Percentiles rank a stretch among this genome's conserved stretches.
These are phyloP conservation scores for Cartodere bifasciata DNA, from an alignment of 2,888 invertebrate genomes.

Conservation along the genomic window DNA sequence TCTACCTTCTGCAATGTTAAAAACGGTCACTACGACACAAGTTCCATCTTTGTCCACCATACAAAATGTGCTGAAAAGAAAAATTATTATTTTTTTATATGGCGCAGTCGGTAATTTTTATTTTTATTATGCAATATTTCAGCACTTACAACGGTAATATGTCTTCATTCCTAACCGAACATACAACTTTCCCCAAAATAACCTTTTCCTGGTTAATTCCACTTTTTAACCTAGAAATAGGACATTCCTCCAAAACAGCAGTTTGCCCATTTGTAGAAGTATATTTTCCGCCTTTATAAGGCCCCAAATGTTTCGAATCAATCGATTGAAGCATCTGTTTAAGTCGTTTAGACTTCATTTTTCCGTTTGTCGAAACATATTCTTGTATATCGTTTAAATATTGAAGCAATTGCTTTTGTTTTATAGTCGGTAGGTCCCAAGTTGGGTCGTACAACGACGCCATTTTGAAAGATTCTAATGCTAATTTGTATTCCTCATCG, in stretches of 20 bases:
- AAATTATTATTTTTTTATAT: too few relatives aligned
- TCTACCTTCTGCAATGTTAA: slow-evolving; percentile 70
- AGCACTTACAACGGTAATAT: slow-evolving; percentile 64
- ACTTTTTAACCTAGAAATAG: slow-evolving; percentile 42
- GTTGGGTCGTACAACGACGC: slow-evolving; percentile 60
- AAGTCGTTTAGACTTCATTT: slow-evolving; percentile 59
- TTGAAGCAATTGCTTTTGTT: slow-evolving; percentile 47
- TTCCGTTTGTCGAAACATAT: slow-evolving; percentile 53
- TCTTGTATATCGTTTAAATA: slow-evolving; percentile 54
- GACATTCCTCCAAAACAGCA: slow-evolving; percentile 37
- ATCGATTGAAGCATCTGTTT: slow-evolving; percentile 54
- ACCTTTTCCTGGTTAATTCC: slow-evolving; percentile 57
- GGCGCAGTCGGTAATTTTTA: too few relatives aligned
- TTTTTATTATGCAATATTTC: slow-evolving; percentile 8
- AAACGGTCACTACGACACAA: slow-evolving; percentile 66
- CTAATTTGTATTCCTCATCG: slow-evolving; percentile 60
- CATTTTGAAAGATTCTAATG: slow-evolving; percentile 54
- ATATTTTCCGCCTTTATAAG: slow-evolving; percentile 47
- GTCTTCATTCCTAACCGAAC: slow-evolving; percentile 62
- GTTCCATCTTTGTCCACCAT: slow-evolving; percentile 58
- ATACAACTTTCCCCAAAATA: slow-evolving; percentile 66
- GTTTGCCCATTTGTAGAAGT: slow-evolving; percentile 38
- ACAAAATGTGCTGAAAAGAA: slow-evolving; percentile 66
- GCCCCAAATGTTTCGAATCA: slow-evolving; percentile 55
- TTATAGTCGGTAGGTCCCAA: slow-evolving; percentile 55